A percentile compares a stretch with the other conserved stretches of the same genome.
phyloP scores from a whole-genome alignment of 2,888 invertebrate genomes.

The Hydrotaea diabolus region DNA sequence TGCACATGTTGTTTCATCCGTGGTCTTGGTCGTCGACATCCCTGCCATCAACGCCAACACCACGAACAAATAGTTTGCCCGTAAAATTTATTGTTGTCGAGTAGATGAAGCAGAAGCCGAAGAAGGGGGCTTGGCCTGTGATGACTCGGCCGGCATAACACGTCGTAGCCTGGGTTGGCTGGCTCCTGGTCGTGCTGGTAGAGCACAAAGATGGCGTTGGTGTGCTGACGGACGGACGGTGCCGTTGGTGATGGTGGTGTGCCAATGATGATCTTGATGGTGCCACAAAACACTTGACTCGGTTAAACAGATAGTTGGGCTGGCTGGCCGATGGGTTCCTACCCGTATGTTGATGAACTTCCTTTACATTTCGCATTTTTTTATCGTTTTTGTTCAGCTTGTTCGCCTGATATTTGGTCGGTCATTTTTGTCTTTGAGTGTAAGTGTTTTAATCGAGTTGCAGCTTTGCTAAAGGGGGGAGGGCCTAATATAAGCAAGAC shows the following conservation, averaged over 20 bases:
- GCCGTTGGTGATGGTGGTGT: background rate
- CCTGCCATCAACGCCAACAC: constrained; percentile 56
- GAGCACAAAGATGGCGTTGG: constrained; percentile 65
- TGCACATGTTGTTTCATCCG: constrained; percentile 10
- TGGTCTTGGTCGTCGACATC: background rate
- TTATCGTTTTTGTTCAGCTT: background rate
- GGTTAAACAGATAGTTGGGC: too few relatives aligned
- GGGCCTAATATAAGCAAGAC: too few relatives aligned
- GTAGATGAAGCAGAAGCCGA: too few relatives aligned
- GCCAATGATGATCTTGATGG: background rate
- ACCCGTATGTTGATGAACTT: too few relatives aligned
- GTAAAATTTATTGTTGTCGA: constrained; percentile 60
- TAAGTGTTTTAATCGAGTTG: too few relatives aligned
- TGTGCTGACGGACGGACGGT: constrained; percentile 34
- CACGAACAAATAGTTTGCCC: constrained; percentile 57
- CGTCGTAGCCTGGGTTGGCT: constrained; percentile 11
- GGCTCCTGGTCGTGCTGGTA: constrained; percentile 25
- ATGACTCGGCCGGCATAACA: constrained; percentile 22
- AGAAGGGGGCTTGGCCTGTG: constrained; percentile 65
- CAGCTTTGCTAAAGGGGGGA: too few relatives aligned
- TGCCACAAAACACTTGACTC: background rate
- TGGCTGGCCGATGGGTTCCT: too few relatives aligned
- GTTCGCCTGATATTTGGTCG: too few relatives aligned
- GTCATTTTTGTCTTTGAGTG: too few relatives aligned
- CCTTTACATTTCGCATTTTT: background rate